Conservation (phyloP, 2,113 vertebrate genomes). For the Otis tarda region DNA sequence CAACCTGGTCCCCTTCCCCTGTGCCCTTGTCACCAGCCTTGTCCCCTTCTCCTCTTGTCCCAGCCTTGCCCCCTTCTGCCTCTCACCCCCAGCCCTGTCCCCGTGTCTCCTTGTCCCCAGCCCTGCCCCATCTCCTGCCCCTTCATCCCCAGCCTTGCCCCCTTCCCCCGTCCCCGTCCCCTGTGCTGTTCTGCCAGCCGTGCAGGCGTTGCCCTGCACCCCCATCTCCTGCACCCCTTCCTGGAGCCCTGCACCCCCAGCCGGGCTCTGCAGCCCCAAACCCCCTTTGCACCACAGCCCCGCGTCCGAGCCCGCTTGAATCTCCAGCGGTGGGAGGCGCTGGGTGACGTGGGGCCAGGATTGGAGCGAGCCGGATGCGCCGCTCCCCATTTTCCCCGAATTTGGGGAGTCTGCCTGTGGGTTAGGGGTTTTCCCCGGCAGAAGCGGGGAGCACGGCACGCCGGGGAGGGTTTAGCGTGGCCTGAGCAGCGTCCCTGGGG, state of each 20-base stretch:
- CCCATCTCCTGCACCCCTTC: not conserved
- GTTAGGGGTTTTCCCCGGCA: not conserved
- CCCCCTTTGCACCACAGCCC: not conserved
- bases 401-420: not conserved
- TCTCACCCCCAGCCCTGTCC: not conserved
- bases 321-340: accelerated
- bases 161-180: no score
- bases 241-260: no score
- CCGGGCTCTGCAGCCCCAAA: accelerated
- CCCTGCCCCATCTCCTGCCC: not conserved
- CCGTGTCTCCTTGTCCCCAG: no score
- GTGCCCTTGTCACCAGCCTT: no score
- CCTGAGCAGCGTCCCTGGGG: accelerated
- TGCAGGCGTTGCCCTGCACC: no score
- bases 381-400: no score
- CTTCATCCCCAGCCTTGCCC: no score
- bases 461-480: accelerated
- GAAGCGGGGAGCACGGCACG: accelerated
- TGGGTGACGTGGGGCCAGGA: not conserved
- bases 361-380: not conserved
- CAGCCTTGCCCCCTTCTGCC: no score
- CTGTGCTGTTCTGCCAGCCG: not conserved
- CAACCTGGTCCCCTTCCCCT: no score
- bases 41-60: no score
- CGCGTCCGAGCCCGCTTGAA: accelerated